Percentiles rank a stretch among this genome's conserved stretches.
Conservation (phyloP, 2,797 vertebrate genomes). For the Anguilla obscura region DNA sequence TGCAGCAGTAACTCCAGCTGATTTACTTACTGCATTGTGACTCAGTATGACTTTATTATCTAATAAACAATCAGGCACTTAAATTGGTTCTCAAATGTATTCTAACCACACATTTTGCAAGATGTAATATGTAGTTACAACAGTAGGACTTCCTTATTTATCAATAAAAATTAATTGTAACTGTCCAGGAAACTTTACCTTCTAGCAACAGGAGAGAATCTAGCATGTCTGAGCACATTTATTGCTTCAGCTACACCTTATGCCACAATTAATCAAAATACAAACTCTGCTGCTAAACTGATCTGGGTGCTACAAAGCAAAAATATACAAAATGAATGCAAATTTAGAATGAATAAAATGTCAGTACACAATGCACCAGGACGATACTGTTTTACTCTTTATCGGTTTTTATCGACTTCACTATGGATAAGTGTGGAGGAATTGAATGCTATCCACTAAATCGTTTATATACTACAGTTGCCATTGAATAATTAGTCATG, state of each 20-base stretch:
- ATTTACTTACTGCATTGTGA: not conserved
- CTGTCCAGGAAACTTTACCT: not conserved
- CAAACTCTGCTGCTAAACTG: too few species aligned
- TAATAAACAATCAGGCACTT: not conserved
- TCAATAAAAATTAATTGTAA: not conserved
- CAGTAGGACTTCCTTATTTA: not conserved
- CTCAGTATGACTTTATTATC: not conserved
- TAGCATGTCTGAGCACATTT: not conserved
- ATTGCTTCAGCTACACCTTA: too few species aligned
- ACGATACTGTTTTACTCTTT: not conserved
- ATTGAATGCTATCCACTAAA: conserved; percentile 3
- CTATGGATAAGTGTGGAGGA: too few species aligned
- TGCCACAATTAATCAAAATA: too few species aligned
- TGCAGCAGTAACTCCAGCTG: not conserved
- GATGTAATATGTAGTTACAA: not conserved
- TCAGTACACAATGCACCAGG: not conserved
- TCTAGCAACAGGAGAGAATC: not conserved
- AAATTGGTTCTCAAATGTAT: not conserved
- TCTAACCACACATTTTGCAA: not conserved
- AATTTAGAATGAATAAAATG: not conserved
- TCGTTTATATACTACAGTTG: not conserved
- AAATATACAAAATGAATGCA: too few species aligned
- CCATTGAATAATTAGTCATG: not conserved
- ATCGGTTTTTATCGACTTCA: not conserved
- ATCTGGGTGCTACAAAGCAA: too few species aligned